Evolutionary conservation across 2,113 vertebrate species (phyloP), one percentile per base, ranked within the genome.

Genomic region (Dinomys branickii): DNA sequence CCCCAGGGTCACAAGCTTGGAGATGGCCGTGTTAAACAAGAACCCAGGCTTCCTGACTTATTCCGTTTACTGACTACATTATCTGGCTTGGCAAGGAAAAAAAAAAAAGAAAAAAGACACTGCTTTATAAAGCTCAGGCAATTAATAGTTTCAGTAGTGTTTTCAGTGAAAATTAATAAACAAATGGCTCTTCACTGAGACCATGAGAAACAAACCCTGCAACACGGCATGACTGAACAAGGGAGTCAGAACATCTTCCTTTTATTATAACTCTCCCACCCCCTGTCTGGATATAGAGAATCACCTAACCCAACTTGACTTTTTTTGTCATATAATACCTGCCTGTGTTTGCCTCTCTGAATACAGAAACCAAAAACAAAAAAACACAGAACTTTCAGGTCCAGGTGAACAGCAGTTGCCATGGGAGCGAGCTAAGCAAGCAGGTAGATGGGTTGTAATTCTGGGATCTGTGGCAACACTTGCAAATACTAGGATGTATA

Each of bases 121-220:
- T 78, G 33, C 71, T 88, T 50, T 85, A 95, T 95, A 94, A 96
- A 81, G 77, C 33, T 81, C 11, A 47, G 69, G 44, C 44, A 96
- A 67, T 71, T 86, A 93, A 93, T 88, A 69, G 81, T 94, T 96
- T 81, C 83, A 94, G 47, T 94, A 77, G 44, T 61, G 91, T 94
- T 93, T 89, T 69, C 90, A 50, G 67, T 91, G 17, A 96, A 93
- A 96, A 95, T 56, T 85, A 97, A 96, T 20, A 50, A 95, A 73
- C 59, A 63, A 58, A 28, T 52, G 50, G 30, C 20, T 41, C 26
- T 30, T 91, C 86, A 6, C 0, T 17, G 75, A 92, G 58, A 85
- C 35, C 71, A 35, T 91, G 69, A 92, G 91, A 94, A 80, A 38
- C 35, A 87, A 85, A 87, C 52, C 75, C 38, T 56, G 83, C 88